phyloP scores from a whole-genome alignment of 2,888 invertebrate genomes.

The Coecobrya sp. region DNA sequence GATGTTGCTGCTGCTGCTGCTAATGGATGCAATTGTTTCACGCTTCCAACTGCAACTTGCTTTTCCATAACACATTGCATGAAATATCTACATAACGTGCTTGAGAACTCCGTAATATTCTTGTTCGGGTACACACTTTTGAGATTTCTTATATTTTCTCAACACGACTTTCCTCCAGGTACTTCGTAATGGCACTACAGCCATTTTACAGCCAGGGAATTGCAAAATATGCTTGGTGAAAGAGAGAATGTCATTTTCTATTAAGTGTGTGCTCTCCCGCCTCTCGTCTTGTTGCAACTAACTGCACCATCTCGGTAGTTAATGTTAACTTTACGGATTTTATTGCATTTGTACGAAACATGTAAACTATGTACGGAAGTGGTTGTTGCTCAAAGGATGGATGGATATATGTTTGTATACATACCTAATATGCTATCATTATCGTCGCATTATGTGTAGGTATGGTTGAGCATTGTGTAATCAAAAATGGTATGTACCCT shows the following conservation, averaged over 20 bases:
- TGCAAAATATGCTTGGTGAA: no score
- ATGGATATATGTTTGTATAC: background rate
- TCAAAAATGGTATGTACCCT: background rate
- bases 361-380: background rate
- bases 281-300: background rate
- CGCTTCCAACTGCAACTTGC: conserved; percentile 7
- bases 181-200: background rate
- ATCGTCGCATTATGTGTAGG: background rate
- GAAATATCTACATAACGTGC: conserved; percentile 1
- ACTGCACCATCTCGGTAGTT: background rate
- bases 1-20: background rate
- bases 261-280: background rate
- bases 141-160: background rate
- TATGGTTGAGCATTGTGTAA: background rate
- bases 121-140: background rate
- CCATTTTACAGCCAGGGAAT: background rate
- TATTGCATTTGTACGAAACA: background rate
- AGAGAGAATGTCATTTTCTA: background rate
- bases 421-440: no score
- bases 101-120: background rate
- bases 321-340: conserved; percentile 15
- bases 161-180: background rate
- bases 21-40: conserved; percentile 51
- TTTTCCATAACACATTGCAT: background rate
- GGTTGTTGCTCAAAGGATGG: background rate